These are phyloP conservation scores for Sphaeramia orbicularis DNA, from an alignment of 2,797 vertebrate species.

Conservation along the genomic window DNA sequence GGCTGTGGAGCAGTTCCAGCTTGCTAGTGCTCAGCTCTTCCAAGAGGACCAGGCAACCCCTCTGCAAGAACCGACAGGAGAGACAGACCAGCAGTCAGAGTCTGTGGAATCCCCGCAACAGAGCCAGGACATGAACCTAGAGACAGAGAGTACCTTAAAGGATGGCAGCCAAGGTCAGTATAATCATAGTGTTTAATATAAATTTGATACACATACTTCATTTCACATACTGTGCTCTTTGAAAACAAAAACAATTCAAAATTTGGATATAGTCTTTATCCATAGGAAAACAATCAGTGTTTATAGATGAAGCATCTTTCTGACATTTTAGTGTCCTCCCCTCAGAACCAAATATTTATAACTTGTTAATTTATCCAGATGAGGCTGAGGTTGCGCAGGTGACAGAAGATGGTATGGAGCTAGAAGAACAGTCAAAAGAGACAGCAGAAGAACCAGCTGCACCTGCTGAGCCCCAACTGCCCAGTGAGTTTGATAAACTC, in stretches of 20 bases:
- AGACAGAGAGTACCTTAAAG: conserved; percentile 27
- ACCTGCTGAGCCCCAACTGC: conserved; percentile 79
- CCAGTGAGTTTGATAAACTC: conserved; percentile 94
- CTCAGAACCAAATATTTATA: neutral
- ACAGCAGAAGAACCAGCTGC: conserved; percentile 70
- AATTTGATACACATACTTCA: neutral
- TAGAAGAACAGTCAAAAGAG: conserved; percentile 87
- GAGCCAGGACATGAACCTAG: conserved; percentile 37
- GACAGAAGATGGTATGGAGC: conserved; percentile 82
- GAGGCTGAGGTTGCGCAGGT: conserved; percentile 75
- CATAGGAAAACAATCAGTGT: too few relatives aligned
- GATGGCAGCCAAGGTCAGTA: conserved; percentile 60
- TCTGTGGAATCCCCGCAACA: conserved; percentile 23
- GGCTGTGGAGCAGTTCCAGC: conserved; percentile 78
- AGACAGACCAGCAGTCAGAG: conserved; percentile 37
- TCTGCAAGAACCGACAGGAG: conserved; percentile 55
- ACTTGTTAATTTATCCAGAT: conserved; percentile 20
- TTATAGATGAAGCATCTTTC: neutral
- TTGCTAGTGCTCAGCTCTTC: conserved; percentile 67
- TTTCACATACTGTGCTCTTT: too few relatives aligned
- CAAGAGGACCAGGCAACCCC: conserved; percentile 60
- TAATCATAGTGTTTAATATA: neutral
- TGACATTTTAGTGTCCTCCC: neutral
- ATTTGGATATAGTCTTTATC: too few relatives aligned
- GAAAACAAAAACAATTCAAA: too few relatives aligned